Base-by-base conservation (phyloP, 2,113 vertebrate genomes). In the Anoura caudifer region DNA sequence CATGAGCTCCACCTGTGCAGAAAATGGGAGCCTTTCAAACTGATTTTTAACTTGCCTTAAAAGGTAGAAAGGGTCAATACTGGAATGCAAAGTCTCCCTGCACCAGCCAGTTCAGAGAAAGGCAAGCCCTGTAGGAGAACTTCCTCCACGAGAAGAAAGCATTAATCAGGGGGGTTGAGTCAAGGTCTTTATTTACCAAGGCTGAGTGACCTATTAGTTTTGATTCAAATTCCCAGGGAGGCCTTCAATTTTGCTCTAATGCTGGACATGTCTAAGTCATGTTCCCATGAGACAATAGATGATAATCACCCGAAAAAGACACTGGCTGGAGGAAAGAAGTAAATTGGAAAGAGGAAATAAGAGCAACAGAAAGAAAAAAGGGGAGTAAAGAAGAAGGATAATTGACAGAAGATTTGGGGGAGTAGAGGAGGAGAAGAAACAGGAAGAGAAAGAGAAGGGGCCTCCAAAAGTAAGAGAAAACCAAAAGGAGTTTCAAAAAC, bases 21-120 rank as follows among this genome's bases (percentile, higher is more conserved):
- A 96, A 97, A 94, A 94, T 47, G 33, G 41, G 61, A 94, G 63
- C 6, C 36, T 94, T 96, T 92, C 89, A 87, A 93, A 95, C 63
- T 98, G 96, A 97, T 95, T 97, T 95, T 94, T 93, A 96, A 96
- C 36, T 76, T 95, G 88, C 45, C 41, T 92, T 61, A 96, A 91
- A 93, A 63, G 12, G 24, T 52, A 52, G 43, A 83, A 97, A 67
- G 56, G 75, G 83, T 95, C 65, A 90, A 90, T 93, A 77, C 24
- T 73, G 33, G 75, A 94, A 70, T 41, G 43, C 59, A 8, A 94
- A 94, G 20, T 81, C 86, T 56, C 75, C 50, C 52, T 81, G 50
- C 41, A 45, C 45, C 45, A 86, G 47, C 65, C 11, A 41, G 54
- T 28, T 92, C 22, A 8, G 67, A 95, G 47, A 89, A 94, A 92